phyloP scores from a whole-genome alignment of 2,888 invertebrate species.

The Pocota personata region DNA sequence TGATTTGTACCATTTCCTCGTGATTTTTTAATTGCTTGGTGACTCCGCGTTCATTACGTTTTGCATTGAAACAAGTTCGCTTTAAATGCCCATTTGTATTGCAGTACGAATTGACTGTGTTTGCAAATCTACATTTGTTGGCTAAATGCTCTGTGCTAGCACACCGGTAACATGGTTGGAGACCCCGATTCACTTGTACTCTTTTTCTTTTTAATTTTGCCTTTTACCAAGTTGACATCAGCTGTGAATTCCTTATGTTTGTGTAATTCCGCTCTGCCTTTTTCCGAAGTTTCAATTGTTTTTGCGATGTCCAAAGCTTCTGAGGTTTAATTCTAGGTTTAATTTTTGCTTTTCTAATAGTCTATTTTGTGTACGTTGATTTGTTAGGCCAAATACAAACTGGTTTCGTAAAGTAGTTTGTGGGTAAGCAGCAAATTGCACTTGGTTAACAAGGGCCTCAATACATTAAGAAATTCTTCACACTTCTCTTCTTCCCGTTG shows the following conservation, averaged over 20 bases:
- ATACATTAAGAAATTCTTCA: background rate
- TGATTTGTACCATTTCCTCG: slow-evolving; percentile 11
- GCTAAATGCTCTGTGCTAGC: slow-evolving; percentile 9
- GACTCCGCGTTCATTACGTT: background rate
- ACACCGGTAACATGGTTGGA: background rate
- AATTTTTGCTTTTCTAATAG: slow-evolving; percentile 3
- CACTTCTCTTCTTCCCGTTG: slow-evolving; percentile 3
- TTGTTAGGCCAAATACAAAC: slow-evolving; percentile 22
- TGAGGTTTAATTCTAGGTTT: background rate
- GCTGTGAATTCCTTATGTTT: background rate
- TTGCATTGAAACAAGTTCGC: background rate
- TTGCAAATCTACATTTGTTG: background rate
- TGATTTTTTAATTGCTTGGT: slow-evolving; percentile 22
- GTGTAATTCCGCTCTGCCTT: background rate
- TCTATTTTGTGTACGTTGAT: slow-evolving; percentile 5
- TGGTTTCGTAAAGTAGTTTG: slow-evolving; percentile 25
- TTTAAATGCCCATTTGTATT: too few relatives aligned
- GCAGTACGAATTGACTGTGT: too few relatives aligned
- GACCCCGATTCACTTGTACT: background rate
- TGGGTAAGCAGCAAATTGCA: slow-evolving; percentile 11
- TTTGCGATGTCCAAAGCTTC: background rate
- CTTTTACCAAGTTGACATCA: background rate
- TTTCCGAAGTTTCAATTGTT: slow-evolving; percentile 9
- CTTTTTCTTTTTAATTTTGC: background rate
- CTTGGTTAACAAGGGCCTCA: background rate